Evolutionary conservation across 2,113 vertebrate genomes (phyloP).

Genomic region (Seriola aureovittata): DNA sequence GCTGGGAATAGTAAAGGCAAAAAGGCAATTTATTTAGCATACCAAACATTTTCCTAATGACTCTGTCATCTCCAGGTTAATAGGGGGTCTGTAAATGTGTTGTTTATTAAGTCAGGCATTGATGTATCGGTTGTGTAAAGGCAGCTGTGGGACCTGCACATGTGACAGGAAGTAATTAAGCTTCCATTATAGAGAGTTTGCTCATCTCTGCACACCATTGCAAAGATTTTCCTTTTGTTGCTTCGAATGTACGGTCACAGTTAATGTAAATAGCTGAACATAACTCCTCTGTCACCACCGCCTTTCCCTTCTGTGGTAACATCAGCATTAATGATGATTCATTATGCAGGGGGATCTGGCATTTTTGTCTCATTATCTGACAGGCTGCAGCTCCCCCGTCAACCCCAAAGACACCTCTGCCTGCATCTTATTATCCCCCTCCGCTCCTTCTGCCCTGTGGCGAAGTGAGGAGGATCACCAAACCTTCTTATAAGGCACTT

Average conservation of each 20-base stretch:
- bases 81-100: constrained; percentile 28
- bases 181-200: constrained; percentile 55
- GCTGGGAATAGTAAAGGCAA: constrained; percentile 10
- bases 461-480: constrained; percentile 27
- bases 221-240: constrained; percentile 39
- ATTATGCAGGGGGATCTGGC: constrained; percentile 71
- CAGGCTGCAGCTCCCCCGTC: constrained; percentile 39
- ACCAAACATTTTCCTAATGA: constrained; percentile 33
- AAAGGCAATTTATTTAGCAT: constrained; percentile 29
- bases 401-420: constrained; percentile 49
- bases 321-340: constrained; percentile 72
- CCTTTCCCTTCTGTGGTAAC: constrained; percentile 39
- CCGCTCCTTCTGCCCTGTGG: not conserved
- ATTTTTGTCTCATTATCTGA: constrained; percentile 73
- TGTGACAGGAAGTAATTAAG: constrained; percentile 73
- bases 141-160: constrained; percentile 48
- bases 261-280: constrained; percentile 61
- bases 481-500: constrained; percentile 12
- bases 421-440: constrained; percentile 43
- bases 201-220: constrained; percentile 43
- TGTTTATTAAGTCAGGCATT: constrained; percentile 42
- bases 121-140: constrained; percentile 35
- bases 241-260: constrained; percentile 35
- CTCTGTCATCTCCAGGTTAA: constrained; percentile 30
- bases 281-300: constrained; percentile 39